A percentile compares a stretch with the other conserved stretches of the same genome.
These are phyloP conservation scores for Encarsia formosa DNA, from an alignment of 2,888 invertebrate species.

Conservation along the genomic window DNA sequence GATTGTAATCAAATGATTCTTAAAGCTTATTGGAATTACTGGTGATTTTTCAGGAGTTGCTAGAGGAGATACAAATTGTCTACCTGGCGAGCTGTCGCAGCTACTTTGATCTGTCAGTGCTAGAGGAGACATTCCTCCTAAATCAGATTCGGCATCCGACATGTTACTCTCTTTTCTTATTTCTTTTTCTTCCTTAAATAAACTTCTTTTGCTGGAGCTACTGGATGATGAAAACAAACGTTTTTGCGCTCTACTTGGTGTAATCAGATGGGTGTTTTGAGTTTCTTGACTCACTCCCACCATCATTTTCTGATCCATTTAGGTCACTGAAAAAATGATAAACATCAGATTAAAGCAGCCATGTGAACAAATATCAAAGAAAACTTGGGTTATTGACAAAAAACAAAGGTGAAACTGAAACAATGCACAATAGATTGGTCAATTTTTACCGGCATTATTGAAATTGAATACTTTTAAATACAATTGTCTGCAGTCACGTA, in stretches of 20 bases:
- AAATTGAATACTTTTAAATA: too few species aligned
- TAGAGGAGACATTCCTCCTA: slow-evolving; percentile 45
- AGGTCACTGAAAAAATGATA: slow-evolving; percentile 8
- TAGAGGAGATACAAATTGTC: slow-evolving; percentile 36
- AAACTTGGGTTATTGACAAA: too few species aligned
- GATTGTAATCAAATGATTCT: slow-evolving; percentile 34
- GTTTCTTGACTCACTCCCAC: slow-evolving; percentile 11
- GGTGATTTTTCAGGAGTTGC: slow-evolving; percentile 35
- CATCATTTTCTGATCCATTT: slow-evolving; percentile 18
- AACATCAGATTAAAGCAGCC: not conserved
- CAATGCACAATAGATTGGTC: too few species aligned
- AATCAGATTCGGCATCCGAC: slow-evolving; percentile 43
- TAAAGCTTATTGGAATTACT: slow-evolving; percentile 18
- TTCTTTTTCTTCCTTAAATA: slow-evolving; percentile 28
- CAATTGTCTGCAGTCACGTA: too few species aligned
- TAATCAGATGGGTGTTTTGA: slow-evolving; percentile 31
- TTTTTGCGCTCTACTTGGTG: slow-evolving; percentile 37
- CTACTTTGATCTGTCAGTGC: slow-evolving; percentile 36
- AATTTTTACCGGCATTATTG: too few species aligned
- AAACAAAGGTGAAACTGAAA: too few species aligned
- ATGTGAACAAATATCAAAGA: not conserved
- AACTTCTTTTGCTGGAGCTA: slow-evolving; percentile 35
- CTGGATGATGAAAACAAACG: slow-evolving; percentile 32
- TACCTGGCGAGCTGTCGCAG: slow-evolving; percentile 36
- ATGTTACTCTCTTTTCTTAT: slow-evolving; percentile 15